Percentiles rank a stretch among this genome's conserved stretches.
phyloP scores from a whole-genome alignment of 2,888 invertebrate species.

The Andrena minutula region DNA sequence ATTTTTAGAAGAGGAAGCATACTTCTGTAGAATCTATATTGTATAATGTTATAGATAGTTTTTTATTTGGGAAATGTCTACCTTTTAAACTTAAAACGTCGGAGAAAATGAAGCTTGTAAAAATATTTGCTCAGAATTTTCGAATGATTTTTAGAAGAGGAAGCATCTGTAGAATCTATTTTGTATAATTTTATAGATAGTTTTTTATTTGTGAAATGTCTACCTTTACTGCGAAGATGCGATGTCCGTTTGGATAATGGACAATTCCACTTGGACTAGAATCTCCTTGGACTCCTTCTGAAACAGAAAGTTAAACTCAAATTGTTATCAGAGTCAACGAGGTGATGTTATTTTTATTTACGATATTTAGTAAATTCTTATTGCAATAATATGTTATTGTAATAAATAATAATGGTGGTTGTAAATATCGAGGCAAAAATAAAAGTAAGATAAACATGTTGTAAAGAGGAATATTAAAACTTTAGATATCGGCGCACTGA shows the following conservation, averaged over 20 bases:
- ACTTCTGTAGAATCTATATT: not conserved
- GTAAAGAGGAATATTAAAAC: no score
- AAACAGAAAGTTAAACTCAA: constrained; percentile 33
- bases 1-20: not conserved
- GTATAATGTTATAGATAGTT: not conserved
- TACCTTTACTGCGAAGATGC: constrained; percentile 72
- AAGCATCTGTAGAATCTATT: not conserved
- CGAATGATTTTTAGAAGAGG: not conserved
- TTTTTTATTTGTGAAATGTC: not conserved
- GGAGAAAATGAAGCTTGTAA: no score
- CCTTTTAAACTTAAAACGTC: no score
- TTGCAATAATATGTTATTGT: no score
- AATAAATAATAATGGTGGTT: no score
- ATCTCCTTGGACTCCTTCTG: constrained; percentile 76
- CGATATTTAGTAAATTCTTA: not conserved
- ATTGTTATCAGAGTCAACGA: not conserved
- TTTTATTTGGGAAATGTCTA: not conserved
- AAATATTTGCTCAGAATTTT: not conserved
- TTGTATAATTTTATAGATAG: not conserved
- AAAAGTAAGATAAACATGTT: no score
- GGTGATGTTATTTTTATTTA: not conserved
- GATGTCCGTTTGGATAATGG: constrained; percentile 73
- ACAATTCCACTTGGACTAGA: constrained; percentile 73
- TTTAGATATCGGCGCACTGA: no score
- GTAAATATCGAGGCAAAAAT: no score